Conservation (phyloP, 2,113 vertebrate genomes). For the Pseudonaja textilis region DNA sequence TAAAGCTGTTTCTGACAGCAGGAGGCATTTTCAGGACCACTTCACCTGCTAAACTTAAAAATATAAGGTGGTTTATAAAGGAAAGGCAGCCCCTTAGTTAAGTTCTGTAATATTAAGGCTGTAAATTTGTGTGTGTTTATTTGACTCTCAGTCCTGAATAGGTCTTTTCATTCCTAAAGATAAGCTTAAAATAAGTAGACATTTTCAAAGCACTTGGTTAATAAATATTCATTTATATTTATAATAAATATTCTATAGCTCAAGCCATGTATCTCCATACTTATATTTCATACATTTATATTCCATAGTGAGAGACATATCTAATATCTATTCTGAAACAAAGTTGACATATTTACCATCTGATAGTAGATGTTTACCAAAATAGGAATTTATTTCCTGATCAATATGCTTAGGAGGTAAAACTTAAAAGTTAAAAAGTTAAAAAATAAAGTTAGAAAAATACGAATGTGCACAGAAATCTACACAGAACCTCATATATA, state of each 20-base stretch:
- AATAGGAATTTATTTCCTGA: neutral
- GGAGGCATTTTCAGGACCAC: neutral
- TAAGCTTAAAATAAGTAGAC: neutral
- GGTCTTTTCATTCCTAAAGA: neutral
- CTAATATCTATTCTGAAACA: slow-evolving; percentile 32
- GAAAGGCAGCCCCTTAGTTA: neutral
- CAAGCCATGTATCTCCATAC: neutral
- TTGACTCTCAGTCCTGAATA: neutral
- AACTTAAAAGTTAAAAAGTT: neutral
- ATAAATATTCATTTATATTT: neutral
- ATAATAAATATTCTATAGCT: neutral
- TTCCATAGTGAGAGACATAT: slow-evolving; percentile 15
- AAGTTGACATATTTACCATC: slow-evolving; percentile 44
- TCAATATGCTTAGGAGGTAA: neutral
- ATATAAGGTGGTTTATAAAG: neutral
- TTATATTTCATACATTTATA: slow-evolving; percentile 32
- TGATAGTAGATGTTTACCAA: neutral
- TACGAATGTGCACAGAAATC: neutral
- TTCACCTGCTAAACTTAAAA: neutral
- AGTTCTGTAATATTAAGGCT: neutral
- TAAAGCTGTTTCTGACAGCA: neutral
- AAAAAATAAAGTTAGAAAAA: neutral
- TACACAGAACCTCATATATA: neutral
- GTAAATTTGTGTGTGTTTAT: neutral
- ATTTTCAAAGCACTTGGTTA: neutral